These are phyloP conservation scores for Drepana falcataria DNA, from an alignment of 2,888 invertebrate species.

Conservation along the genomic window DNA sequence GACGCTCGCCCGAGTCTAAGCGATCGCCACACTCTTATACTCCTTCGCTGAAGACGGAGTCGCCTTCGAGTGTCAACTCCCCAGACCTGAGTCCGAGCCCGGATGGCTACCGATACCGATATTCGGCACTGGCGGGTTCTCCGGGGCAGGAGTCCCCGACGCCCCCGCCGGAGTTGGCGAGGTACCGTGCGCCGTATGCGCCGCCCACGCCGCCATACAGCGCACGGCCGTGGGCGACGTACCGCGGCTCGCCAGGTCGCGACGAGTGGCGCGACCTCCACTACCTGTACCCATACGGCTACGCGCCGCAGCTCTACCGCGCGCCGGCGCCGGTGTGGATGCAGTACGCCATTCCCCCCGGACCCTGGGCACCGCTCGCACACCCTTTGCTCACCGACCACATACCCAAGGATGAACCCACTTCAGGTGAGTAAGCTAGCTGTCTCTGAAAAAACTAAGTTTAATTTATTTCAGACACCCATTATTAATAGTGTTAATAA, in stretches of 20 bases:
- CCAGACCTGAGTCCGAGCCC: conserved; percentile 68
- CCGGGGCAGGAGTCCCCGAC: conserved; percentile 51
- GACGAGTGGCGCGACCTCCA: conserved; percentile 54
- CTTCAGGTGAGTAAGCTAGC: conserved; percentile 62
- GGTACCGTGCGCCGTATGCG: conserved; percentile 53
- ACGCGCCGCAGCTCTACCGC: conserved; percentile 64
- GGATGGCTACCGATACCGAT: conserved; percentile 61
- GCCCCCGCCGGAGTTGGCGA: conserved; percentile 54
- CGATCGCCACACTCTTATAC: conserved; percentile 62
- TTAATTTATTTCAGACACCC: background rate
- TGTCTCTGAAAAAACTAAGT: background rate
- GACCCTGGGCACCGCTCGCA: conserved; percentile 75
- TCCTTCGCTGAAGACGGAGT: conserved; percentile 58
- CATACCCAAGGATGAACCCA: conserved; percentile 78
- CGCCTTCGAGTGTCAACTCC: conserved; percentile 57
- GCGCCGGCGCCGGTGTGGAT: conserved; percentile 65
- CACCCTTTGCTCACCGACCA: conserved; percentile 69
- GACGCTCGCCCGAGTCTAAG: conserved; percentile 55
- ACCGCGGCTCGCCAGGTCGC: conserved; percentile 35
- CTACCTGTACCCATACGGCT: conserved; percentile 63
- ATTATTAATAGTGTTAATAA: background rate
- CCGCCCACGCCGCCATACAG: conserved; percentile 26
- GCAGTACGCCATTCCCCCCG: conserved; percentile 72
- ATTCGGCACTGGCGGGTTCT: conserved; percentile 51
- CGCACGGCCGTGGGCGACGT: conserved; percentile 19